Conservation (phyloP, 1,140 invertebrate genomes). For the Maconellicoccus hirsutus region DNA sequence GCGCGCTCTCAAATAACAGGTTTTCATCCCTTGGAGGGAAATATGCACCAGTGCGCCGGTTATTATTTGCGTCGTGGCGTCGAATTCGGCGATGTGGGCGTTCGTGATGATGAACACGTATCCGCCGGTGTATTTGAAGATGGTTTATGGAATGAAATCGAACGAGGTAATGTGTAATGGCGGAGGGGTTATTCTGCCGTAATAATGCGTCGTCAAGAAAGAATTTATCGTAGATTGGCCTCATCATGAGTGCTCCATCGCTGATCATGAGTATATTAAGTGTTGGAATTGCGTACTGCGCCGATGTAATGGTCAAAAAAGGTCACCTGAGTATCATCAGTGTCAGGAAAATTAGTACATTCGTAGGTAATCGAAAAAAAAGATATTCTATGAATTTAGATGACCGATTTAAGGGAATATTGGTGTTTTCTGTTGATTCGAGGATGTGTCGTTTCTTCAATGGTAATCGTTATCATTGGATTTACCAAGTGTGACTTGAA, state of each 20-base stretch:
- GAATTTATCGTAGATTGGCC: not conserved
- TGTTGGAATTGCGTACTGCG: not conserved
- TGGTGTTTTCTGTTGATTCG: too few relatives aligned
- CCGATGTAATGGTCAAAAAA: not conserved
- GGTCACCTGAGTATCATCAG: not conserved
- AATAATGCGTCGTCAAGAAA: too few relatives aligned
- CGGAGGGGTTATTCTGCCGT: too few relatives aligned
- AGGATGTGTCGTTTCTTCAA: not conserved
- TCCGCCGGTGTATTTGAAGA: constrained; percentile 71
- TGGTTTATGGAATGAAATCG: constrained; percentile 49
- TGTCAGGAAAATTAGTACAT: not conserved
- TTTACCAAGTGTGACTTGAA: not conserved
- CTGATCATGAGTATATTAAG: not conserved
- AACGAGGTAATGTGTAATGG: constrained; percentile 6
- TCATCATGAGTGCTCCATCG: not conserved
- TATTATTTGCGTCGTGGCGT: constrained; percentile 61
- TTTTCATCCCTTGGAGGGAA: constrained; percentile 54
- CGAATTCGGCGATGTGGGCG: constrained; percentile 74
- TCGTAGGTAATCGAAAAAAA: too few relatives aligned
- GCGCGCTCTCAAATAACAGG: constrained; percentile 34
- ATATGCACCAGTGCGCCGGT: constrained; percentile 62
- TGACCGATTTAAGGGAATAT: too few relatives aligned
- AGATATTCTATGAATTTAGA: too few relatives aligned
- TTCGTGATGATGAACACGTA: constrained; percentile 74
- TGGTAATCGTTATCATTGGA: not conserved